phyloP scores from a whole-genome alignment of 2,113 vertebrate genomes.

The Hoplias malabaricus region DNA sequence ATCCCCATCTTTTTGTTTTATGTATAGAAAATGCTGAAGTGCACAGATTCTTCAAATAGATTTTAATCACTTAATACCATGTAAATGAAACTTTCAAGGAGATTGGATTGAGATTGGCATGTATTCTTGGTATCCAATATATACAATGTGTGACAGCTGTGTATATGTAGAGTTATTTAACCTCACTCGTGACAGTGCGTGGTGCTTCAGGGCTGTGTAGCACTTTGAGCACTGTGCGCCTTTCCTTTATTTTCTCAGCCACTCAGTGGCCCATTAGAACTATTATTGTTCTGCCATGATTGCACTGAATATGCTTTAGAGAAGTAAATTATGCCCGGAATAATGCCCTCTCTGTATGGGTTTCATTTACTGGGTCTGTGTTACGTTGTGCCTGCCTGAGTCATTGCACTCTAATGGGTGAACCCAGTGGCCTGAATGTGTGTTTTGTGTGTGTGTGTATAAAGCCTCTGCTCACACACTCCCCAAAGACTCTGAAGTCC shows the following conservation, averaged over 20 bases:
- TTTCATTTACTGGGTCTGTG: conserved; percentile 26
- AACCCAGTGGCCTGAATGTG: conserved; percentile 33
- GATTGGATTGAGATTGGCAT: background rate
- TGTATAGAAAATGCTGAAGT: background rate
- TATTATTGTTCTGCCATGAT: conserved; percentile 38
- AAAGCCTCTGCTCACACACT: conserved; percentile 16
- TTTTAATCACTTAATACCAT: background rate
- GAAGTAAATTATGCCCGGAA: conserved; percentile 41
- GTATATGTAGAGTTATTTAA: conserved; percentile 10
- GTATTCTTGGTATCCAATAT: background rate
- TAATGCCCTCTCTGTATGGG: conserved; percentile 40
- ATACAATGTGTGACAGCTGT: background rate
- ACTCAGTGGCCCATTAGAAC: conserved; percentile 22
- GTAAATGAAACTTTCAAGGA: background rate
- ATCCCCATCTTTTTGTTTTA: background rate
- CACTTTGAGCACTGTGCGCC: background rate
- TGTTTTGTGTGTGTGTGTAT: background rate
- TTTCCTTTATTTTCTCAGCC: conserved; percentile 15
- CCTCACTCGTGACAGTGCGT: background rate
- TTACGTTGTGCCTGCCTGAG: conserved; percentile 12
- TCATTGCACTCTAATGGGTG: conserved; percentile 43
- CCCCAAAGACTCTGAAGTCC: conserved; percentile 17
- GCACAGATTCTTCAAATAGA: background rate
- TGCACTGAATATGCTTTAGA: conserved; percentile 33
- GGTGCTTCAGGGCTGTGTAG: background rate